These are phyloP conservation scores for Schizaphis graminum DNA, from an alignment of 2,888 invertebrate genomes.

Conservation along the genomic window DNA sequence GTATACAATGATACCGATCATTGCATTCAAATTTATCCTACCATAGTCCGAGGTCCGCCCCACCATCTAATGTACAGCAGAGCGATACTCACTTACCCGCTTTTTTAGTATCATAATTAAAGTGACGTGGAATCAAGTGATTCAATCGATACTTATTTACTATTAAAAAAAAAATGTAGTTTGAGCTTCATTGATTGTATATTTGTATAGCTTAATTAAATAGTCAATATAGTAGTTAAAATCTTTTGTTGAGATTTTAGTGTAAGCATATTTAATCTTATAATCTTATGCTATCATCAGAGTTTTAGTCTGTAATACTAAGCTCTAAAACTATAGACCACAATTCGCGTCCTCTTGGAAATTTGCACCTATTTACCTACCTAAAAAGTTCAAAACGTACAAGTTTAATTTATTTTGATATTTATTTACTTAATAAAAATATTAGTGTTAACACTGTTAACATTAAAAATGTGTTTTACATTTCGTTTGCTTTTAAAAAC, in stretches of 20 bases:
- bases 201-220: neutral
- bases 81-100: too few relatives aligned
- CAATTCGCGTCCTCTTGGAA: neutral
- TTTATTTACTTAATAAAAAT: neutral
- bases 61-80: too few relatives aligned
- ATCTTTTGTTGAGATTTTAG: neutral
- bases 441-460: neutral
- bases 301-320: neutral
- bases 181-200: neutral
- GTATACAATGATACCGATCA: too few relatives aligned
- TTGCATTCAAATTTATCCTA: too few relatives aligned
- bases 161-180: conserved; percentile 9
- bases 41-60: too few relatives aligned
- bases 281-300: neutral
- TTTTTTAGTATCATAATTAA: neutral
- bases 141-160: neutral
- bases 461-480: neutral
- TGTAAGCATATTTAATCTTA: neutral
- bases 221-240: neutral
- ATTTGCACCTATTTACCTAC: neutral
- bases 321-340: neutral
- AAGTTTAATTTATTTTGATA: neutral
- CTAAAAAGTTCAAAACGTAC: neutral
- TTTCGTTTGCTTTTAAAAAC: neutral
- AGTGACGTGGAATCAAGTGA: neutral